A percentile compares a stretch with the other conserved stretches of the same genome.
Conservation (phyloP, 1,140 invertebrate species). For the Oryctes rhinoceros region DNA sequence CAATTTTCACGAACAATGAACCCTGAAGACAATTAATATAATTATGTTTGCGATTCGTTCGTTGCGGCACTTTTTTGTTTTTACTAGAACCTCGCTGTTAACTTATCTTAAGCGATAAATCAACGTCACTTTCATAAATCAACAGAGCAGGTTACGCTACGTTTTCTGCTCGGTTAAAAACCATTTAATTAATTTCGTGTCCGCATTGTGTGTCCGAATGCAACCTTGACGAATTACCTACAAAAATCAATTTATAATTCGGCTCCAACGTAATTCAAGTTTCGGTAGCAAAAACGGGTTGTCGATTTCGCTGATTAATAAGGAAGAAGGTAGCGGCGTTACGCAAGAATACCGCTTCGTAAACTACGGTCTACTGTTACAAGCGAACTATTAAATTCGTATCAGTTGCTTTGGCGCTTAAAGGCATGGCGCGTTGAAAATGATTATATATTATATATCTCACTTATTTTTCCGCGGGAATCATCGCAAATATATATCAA, state of each 20-base stretch:
- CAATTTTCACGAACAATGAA: conserved; percentile 11
- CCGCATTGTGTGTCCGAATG: conserved; percentile 8
- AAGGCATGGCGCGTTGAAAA: too few relatives aligned
- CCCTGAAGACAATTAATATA: background rate
- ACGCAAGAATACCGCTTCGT: background rate
- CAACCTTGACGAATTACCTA: conserved; percentile 14
- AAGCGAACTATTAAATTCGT: too few relatives aligned
- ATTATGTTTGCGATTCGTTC: background rate
- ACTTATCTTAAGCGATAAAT: background rate
- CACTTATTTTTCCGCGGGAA: too few relatives aligned
- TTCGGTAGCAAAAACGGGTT: background rate
- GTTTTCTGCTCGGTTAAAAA: background rate
- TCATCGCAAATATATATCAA: too few relatives aligned
- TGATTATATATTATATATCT: too few relatives aligned
- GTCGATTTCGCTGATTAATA: background rate
- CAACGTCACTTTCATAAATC: conserved; percentile 18
- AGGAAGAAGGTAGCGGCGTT: background rate
- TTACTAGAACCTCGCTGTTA: background rate
- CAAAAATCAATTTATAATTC: conserved; percentile 13
- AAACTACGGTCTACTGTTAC: background rate
- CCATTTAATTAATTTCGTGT: conserved; percentile 19
- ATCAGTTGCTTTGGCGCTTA: too few relatives aligned
- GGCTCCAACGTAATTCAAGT: conserved; percentile 3
- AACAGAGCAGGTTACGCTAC: background rate
- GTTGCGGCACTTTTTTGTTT: background rate